Conservation (phyloP, 2,113 vertebrate species). For the Pogona vitticeps region DNA sequence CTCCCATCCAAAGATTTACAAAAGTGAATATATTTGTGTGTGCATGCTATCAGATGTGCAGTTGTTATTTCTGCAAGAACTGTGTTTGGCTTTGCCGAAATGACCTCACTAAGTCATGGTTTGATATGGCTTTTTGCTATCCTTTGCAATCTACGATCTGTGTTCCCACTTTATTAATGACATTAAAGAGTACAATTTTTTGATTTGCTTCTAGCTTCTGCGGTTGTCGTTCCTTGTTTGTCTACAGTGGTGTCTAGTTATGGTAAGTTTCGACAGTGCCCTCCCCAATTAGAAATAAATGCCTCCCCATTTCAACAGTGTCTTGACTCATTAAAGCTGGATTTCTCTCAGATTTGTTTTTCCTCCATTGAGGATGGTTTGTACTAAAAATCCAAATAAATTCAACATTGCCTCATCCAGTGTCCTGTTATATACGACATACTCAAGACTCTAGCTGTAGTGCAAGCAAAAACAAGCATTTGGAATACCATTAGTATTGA, state of each 20-base stretch:
- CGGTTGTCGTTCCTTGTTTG: constrained; percentile 92
- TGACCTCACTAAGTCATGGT: neutral
- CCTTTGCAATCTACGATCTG: neutral
- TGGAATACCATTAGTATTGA: too few species aligned
- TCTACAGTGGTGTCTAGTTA: constrained; percentile 90
- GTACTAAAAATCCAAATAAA: neutral
- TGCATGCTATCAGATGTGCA: too few species aligned
- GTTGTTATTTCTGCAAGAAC: too few species aligned
- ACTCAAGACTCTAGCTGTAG: neutral
- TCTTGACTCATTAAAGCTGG: neutral
- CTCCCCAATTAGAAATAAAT: neutral
- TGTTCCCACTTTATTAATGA: neutral
- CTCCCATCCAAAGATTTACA: too few species aligned
- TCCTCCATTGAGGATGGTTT: neutral
- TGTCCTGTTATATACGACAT: too few species aligned
- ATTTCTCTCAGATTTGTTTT: neutral
- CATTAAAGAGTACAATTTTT: neutral
- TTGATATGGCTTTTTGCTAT: constrained; percentile 15
- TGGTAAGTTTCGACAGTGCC: constrained; percentile 75
- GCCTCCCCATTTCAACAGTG: neutral
- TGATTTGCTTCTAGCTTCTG: constrained; percentile 82
- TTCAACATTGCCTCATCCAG: too few species aligned
- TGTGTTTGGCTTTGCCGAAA: constrained; percentile 16
- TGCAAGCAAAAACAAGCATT: neutral
- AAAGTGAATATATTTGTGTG: rapidly evolving